Evolutionary conservation across 2,113 vertebrate species (phyloP).

Genomic region (Spea bombifrons): DNA sequence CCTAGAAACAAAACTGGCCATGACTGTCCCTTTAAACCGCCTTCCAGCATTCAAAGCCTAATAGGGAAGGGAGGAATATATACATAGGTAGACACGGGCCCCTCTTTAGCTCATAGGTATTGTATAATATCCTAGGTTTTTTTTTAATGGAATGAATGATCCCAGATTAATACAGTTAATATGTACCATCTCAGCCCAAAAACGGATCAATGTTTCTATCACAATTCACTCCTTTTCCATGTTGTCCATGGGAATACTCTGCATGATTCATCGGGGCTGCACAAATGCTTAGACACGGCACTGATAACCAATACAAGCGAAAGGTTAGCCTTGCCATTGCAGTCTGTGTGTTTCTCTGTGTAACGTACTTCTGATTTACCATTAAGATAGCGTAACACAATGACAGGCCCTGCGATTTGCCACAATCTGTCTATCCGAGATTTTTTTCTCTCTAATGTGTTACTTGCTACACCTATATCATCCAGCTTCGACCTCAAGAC

Average conservation of each 20-base stretch:
- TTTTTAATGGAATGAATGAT: too few relatives aligned
- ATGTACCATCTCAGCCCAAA: too few relatives aligned
- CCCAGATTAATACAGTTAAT: too few relatives aligned
- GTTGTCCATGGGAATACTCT: not conserved
- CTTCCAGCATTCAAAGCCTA: too few relatives aligned
- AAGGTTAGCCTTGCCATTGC: constrained; percentile 20
- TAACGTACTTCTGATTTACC: constrained; percentile 15
- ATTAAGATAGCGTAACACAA: constrained; percentile 18
- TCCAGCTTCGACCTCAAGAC: not conserved
- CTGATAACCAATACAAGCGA: constrained; percentile 16
- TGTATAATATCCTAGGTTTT: too few relatives aligned
- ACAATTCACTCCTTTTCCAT: not conserved
- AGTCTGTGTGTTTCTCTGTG: not conserved
- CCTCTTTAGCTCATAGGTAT: too few relatives aligned
- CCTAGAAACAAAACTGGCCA: too few relatives aligned
- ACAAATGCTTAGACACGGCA: not conserved
- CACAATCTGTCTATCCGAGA: not conserved
- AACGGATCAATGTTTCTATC: too few relatives aligned
- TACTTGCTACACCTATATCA: not conserved
- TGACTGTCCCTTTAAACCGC: too few relatives aligned
- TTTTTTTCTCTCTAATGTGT: not conserved
- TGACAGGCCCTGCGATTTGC: constrained; percentile 26
- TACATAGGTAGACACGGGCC: too few relatives aligned
- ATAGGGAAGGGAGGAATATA: too few relatives aligned
- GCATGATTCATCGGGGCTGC: not conserved